Base-by-base conservation (phyloP, 2,797 vertebrate genomes). In the Okamejei kenojei region DNA sequence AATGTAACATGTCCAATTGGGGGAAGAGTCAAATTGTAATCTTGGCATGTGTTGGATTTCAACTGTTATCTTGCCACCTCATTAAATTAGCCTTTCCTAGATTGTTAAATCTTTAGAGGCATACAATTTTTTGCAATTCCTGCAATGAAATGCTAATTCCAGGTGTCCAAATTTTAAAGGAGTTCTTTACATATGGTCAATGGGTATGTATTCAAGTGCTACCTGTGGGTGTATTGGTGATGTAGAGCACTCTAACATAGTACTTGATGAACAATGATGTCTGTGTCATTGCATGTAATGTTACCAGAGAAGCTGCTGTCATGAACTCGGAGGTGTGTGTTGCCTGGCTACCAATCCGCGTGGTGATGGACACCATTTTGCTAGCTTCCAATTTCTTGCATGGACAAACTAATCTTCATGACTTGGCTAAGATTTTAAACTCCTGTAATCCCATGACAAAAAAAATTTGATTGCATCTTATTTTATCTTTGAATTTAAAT, bases 101-200 rank as follows among this genome's bases (percentile, higher is more conserved):
- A 45, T 1, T 10, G 71, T 29, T 8, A 21, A 23, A 63, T 13
- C 58, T 86, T 58, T 45, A 7, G 26, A 29, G 26, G 10, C 9
- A 61, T 29, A 63, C 26, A 29, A 63, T n/a, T 63, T 29, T 61
- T 86, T 86, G 58, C 29, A 86, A 63, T n/a, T 32, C 82, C 58
- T 86, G 26, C 82, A 63, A 61, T 86, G 82, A 86, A 86, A 61
- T 86, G 58, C 82, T 86, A 86, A 63, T 63, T 63, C 58, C 82
- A 19, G 11, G 63, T n/a, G 82, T 26, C 58, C 11, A 82, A 26
- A 23, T 86, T 86, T 45, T 61, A 61, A 84, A 63, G 82, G 19
- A 63, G 82, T 6, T 63, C 61, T 86, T 86, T 86, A n/a, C 11
- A n/a, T 63, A 7, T 15, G 11, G 54, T 86, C 58, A 13, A 1